Percentiles rank a stretch among this genome's conserved stretches.
phyloP scores from a whole-genome alignment of 2,113 vertebrate species.

The Herpailurus yagouaroundi region DNA sequence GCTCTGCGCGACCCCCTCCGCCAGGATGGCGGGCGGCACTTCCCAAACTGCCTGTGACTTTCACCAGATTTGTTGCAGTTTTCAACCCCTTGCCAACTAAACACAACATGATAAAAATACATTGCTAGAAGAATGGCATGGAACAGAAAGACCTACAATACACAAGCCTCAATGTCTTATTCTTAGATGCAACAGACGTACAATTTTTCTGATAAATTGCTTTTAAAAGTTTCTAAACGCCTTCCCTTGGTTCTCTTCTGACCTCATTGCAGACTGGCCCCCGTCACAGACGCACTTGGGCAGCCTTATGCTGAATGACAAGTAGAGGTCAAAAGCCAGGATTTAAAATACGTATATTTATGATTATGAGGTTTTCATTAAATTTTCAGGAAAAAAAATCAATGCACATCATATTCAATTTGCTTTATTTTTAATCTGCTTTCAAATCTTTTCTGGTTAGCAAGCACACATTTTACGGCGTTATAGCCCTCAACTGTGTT shows the following conservation, averaged over 20 bases:
- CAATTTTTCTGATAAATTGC: neutral
- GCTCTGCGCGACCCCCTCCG: neutral
- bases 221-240: neutral
- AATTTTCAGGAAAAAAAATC: neutral
- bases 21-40: too few relatives aligned
- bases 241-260: neutral
- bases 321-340: neutral
- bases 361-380: neutral
- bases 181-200: neutral
- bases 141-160: neutral
- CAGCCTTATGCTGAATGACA: neutral
- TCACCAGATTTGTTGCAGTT: neutral
- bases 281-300: neutral
- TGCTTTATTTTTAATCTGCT: neutral
- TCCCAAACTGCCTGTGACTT: neutral
- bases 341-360: neutral
- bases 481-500: neutral
- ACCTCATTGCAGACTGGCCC: neutral
- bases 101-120: neutral
- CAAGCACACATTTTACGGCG: fast-evolving
- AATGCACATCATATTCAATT: neutral
- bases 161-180: neutral
- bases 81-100: neutral
- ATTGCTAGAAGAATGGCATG: neutral
- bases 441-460: neutral